Conservation (phyloP, 2,888 invertebrate genomes). For the Gnatocerus cornutus region DNA sequence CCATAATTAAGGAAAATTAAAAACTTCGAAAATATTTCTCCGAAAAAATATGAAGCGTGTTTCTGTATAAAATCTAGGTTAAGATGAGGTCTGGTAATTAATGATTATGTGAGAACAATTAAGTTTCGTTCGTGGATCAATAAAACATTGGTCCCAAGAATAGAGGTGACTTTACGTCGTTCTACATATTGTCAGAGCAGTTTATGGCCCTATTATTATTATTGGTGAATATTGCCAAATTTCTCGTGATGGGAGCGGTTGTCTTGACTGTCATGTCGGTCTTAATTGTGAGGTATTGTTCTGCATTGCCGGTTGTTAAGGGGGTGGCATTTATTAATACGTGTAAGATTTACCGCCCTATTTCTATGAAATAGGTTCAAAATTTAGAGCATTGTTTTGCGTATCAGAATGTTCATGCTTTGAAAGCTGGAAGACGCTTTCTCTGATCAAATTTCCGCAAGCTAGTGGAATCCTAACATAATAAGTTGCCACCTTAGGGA, state of each 20-base stretch:
- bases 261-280: conserved; percentile 34
- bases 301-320: conserved; percentile 14
- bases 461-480: conserved; percentile 60
- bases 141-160: conserved; percentile 23
- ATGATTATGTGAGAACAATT: conserved; percentile 13
- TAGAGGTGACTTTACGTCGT: conserved; percentile 24
- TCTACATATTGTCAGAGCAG: conserved; percentile 31
- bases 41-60: neutral
- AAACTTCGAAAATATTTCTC: too few species aligned
- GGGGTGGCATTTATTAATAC: conserved; percentile 39
- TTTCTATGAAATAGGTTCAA: conserved; percentile 42
- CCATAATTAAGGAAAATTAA: too few species aligned
- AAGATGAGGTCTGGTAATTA: neutral
- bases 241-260: conserved; percentile 27
- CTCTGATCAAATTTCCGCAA: conserved; percentile 59
- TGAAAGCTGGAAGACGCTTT: conserved; percentile 51
- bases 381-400: conserved; percentile 48
- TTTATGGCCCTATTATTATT: conserved; percentile 36
- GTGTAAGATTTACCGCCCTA: conserved; percentile 43
- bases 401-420: conserved; percentile 49
- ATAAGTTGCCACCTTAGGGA: conserved; percentile 59
- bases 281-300: conserved; percentile 41
- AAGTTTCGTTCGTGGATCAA: conserved; percentile 17
- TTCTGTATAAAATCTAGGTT: neutral
- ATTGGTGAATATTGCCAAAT: conserved; percentile 38